Evolutionary conservation across 2,797 vertebrate genomes (phyloP).

Genomic region (Muscicapa comitata): DNA sequence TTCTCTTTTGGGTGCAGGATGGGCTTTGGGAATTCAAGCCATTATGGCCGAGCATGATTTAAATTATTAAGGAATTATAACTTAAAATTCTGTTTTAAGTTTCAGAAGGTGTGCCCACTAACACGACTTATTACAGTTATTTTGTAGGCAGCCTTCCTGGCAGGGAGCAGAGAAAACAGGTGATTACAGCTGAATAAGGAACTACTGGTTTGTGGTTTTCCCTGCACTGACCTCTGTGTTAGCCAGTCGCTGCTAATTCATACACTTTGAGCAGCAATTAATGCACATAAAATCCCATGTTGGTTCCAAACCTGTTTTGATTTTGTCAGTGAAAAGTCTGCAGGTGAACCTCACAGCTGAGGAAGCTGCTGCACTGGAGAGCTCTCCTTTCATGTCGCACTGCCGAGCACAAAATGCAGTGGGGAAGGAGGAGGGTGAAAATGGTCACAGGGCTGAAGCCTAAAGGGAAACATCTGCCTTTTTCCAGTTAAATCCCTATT

Average conservation of each 20-base stretch:
- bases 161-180: background rate
- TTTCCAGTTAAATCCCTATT: conserved; percentile 78
- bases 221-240: background rate
- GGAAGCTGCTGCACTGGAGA: background rate
- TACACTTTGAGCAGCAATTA: background rate
- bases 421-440: background rate
- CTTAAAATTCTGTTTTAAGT: background rate
- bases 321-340: background rate
- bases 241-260: background rate
- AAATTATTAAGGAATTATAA: background rate
- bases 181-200: background rate
- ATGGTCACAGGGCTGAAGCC: background rate
- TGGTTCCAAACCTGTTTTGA: background rate
- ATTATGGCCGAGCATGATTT: rapidly evolving
- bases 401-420: background rate
- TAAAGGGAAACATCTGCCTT: conserved; percentile 61
- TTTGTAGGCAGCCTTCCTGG: background rate
- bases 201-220: background rate
- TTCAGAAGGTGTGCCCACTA: background rate
- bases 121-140: background rate
- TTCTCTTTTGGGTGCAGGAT: rapidly evolving
- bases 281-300: background rate
- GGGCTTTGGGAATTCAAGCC: background rate
- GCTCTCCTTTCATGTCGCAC: background rate
- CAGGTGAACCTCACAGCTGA: background rate